phyloP scores from a whole-genome alignment of 1,140 invertebrate species.

The Drosophila malerkotliana region DNA sequence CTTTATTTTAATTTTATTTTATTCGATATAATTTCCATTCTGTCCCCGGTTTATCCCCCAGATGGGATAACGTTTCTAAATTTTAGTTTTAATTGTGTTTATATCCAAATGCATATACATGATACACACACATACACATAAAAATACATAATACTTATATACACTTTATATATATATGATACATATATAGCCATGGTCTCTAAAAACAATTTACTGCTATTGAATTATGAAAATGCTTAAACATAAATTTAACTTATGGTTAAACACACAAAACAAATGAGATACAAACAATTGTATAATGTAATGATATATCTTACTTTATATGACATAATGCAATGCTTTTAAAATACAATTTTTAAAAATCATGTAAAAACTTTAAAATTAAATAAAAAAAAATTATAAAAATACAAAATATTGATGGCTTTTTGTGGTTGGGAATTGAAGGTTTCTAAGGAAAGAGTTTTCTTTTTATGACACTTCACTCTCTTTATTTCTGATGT shows the following conservation, averaged over 20 bases:
- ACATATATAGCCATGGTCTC: slow-evolving; percentile 79
- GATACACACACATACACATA: slow-evolving; percentile 59
- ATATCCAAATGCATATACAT: slow-evolving; percentile 56
- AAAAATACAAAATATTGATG: slow-evolving; percentile 43
- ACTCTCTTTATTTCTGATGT: too few relatives aligned
- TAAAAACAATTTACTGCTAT: slow-evolving; percentile 79
- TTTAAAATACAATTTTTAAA: slow-evolving; percentile 82
- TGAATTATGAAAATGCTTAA: slow-evolving; percentile 80
- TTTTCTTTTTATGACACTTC: too few relatives aligned
- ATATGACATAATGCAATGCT: slow-evolving; percentile 79
- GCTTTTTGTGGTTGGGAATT: neutral
- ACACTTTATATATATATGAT: slow-evolving; percentile 63
- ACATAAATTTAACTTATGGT: slow-evolving; percentile 79
- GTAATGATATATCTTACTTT: slow-evolving; percentile 79
- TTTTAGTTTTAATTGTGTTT: slow-evolving; percentile 63
- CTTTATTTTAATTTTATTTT: slow-evolving; percentile 12
- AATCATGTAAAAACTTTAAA: slow-evolving; percentile 78
- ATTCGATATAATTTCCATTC: slow-evolving; percentile 40
- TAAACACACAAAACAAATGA: slow-evolving; percentile 62
- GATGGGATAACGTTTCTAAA: slow-evolving; percentile 37
- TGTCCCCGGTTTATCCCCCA: slow-evolving; percentile 30
- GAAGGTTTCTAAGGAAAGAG: too few relatives aligned
- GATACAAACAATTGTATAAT: slow-evolving; percentile 72
- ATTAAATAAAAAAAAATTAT: slow-evolving; percentile 70
- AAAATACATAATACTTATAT: slow-evolving; percentile 56